Evolutionary conservation across 2,888 invertebrate genomes (phyloP), one percentile per base, ranked within the genome.

Genomic region (Cryptocheilus praepositus): DNA sequence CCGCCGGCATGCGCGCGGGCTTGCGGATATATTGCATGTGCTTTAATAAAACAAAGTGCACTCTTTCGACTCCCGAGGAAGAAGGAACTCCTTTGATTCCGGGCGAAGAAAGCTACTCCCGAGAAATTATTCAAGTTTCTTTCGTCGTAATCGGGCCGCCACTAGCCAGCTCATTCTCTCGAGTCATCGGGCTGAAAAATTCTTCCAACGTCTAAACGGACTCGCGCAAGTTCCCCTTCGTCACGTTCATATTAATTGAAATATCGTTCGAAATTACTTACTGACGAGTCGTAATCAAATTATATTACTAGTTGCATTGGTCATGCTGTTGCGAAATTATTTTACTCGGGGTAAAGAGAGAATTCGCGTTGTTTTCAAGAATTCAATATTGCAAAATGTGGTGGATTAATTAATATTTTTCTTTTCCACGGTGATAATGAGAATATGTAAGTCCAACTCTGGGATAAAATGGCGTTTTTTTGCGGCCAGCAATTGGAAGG

Each of bases 31-130:
- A 74, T 67, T 53, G 70, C 70, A 43, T n/a, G 49, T 46, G 58
- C 54, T 73, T 66, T 73, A 73, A 74, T 74, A 64, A 66, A 73
- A 73, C 74, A 73, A 74, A 74, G 73, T 73, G 68, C 73, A 66
- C 67, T 60, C 54, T 36, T 51, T 43, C 45, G 55, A 15, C 36
- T 15, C 1, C 36, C 61, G 36, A 21, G 11, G 19, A 60, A 56
- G 58, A 49, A 57, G 64, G 18, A 56, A 46, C 53, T 62, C 49
- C 57, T 70, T 71, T 67, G 67, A 73, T 22, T 36, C 58, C 46
- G 46, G 8, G 16, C 25, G 5, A 54, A 22, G 44, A 54, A 55
- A 64, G 60, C 53, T 51, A 36, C 36, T 36, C 36, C 36, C 7
- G 36, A 25, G 57, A 49, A 70, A 73, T 74, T 70, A 67, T 74